A percentile compares a stretch with the other conserved stretches of the same genome.
Evolutionary conservation across 2,113 vertebrate genomes (phyloP).

Genomic region (Brachypteracias leptosomus): DNA sequence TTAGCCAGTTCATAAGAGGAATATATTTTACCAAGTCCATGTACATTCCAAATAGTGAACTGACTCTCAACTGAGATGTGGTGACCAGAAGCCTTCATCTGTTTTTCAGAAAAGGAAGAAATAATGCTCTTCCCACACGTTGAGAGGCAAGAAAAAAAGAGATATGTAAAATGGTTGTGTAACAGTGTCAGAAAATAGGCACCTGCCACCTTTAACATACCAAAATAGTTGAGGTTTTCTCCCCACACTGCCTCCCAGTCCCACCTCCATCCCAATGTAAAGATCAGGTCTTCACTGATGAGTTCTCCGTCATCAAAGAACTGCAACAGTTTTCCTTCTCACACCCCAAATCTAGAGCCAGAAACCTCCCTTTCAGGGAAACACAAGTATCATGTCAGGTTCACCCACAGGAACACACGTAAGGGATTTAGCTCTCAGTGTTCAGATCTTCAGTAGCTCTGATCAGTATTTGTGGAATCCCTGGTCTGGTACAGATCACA

Average conservation of each 20-base stretch:
- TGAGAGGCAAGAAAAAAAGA: neutral
- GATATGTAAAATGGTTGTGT: neutral
- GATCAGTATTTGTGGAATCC: neutral
- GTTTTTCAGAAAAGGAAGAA: neutral
- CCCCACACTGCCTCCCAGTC: neutral
- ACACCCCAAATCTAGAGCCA: neutral
- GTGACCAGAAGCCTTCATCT: neutral
- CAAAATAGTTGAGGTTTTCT: neutral
- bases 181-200: constrained; percentile 17
- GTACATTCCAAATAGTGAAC: constrained; percentile 28
- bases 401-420: neutral
- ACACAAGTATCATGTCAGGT: fast-evolving
- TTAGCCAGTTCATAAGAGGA: constrained; percentile 43
- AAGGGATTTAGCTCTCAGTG: neutral
- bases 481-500: fast-evolving
- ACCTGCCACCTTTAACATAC: neutral
- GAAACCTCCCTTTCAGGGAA: neutral
- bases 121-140: constrained; percentile 33
- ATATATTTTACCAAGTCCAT: constrained; percentile 31
- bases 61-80: neutral
- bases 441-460: neutral
- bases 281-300: neutral
- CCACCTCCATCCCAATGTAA: neutral
- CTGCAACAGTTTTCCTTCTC: neutral
- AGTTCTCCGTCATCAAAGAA: neutral